Conservation (phyloP, 2,113 vertebrate species). For the Chelonoidis abingdonii region DNA sequence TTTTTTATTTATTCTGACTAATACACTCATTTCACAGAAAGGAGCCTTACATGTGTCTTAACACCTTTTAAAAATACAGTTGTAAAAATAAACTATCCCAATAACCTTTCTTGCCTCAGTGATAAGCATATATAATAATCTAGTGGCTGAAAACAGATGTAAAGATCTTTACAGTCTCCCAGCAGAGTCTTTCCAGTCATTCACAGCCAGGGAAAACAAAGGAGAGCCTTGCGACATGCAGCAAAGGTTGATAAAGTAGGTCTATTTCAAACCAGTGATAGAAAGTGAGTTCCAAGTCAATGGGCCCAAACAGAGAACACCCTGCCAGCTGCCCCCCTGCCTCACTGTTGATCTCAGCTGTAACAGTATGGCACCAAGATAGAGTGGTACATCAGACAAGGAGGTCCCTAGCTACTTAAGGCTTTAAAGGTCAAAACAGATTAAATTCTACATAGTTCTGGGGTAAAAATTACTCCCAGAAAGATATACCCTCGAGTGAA, state of each 20-base stretch:
- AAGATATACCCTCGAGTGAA: accelerated
- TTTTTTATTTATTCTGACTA: background rate
- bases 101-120: background rate
- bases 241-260: background rate
- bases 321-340: background rate
- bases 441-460: background rate
- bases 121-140: background rate
- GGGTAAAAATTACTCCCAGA: background rate
- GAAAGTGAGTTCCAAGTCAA: background rate
- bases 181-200: background rate
- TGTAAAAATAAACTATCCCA: background rate
- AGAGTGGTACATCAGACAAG: background rate
- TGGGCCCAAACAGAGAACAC: background rate
- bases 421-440: background rate
- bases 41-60: accelerated
- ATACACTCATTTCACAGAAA: background rate
- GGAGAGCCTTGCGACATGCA: background rate
- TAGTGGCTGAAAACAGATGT: background rate
- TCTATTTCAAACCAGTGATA: background rate
- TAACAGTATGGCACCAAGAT: background rate
- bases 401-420: background rate
- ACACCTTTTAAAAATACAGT: background rate
- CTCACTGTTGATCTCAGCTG: background rate
- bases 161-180: background rate
- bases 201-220: background rate